Conservation (phyloP, 2,888 invertebrate species). For the Ferrisia virgata region DNA sequence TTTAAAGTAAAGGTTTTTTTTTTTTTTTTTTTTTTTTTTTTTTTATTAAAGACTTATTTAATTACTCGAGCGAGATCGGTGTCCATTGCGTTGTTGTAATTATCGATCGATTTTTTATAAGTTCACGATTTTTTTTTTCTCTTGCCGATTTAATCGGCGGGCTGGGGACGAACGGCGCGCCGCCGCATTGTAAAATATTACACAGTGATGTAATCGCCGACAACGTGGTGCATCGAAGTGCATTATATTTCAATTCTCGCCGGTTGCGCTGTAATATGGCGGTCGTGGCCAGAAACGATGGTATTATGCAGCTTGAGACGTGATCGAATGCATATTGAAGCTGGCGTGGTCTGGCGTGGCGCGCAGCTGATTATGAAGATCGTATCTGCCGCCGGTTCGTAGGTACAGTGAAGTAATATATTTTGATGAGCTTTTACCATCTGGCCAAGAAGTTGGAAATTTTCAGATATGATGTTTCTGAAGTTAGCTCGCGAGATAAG, state of each 20-base stretch:
- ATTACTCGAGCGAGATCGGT: background rate
- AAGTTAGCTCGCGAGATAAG: too few species aligned
- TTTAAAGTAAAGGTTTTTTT: background rate
- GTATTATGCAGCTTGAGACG: background rate
- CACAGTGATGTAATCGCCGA: background rate
- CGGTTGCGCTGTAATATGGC: background rate
- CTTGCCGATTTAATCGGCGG: background rate
- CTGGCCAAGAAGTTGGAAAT: too few species aligned
- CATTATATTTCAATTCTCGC: background rate
- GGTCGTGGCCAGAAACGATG: background rate
- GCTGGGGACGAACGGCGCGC: background rate
- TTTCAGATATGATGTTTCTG: too few species aligned
- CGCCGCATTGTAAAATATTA: background rate
- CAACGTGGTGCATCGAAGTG: background rate
- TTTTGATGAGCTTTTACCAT: too few species aligned
- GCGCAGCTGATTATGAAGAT: background rate
- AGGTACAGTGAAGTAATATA: background rate
- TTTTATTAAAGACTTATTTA: background rate
- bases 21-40: background rate
- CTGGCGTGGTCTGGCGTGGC: too few species aligned
- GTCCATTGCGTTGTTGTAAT: background rate
- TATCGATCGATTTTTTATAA: background rate
- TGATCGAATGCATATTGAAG: background rate
- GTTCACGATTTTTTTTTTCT: conserved; percentile 17
- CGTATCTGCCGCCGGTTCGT: too few species aligned